phyloP scores from a whole-genome alignment of 2,888 invertebrate genomes.

The Schizaphis graminum region DNA sequence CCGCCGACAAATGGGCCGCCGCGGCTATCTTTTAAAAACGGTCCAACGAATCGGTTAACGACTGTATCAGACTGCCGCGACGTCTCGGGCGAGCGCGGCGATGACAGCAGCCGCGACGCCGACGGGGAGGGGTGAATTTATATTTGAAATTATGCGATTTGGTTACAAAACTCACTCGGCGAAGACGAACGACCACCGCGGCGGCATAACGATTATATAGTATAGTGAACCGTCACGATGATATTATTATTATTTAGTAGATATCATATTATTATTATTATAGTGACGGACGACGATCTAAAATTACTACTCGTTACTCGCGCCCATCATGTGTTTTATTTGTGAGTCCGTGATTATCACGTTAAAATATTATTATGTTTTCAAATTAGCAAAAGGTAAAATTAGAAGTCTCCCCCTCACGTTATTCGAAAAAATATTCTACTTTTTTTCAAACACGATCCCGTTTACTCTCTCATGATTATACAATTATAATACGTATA shows the following conservation, averaged over 20 bases:
- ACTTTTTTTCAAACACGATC: neutral
- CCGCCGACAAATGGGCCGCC: conserved; percentile 7
- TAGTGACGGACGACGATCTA: neutral
- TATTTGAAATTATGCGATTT: neutral
- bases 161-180: neutral
- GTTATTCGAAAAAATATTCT: neutral
- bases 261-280: no score
- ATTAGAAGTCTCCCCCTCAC: neutral
- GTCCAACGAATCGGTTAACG: conserved; percentile 16
- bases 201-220: neutral
- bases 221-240: neutral
- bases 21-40: neutral
- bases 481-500: neutral
- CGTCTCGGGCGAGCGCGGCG: neutral
- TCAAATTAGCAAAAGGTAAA: neutral
- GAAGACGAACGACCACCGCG: neutral
- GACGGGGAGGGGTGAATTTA: neutral
- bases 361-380: neutral
- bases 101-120: neutral
- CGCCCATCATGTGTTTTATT: neutral
- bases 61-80: neutral
- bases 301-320: neutral
- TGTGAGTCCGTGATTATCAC: neutral
- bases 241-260: neutral
- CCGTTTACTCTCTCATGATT: neutral